Evolutionary conservation across 2,888 invertebrate genomes (phyloP).

Genomic region (Sminthurinus aureus): DNA sequence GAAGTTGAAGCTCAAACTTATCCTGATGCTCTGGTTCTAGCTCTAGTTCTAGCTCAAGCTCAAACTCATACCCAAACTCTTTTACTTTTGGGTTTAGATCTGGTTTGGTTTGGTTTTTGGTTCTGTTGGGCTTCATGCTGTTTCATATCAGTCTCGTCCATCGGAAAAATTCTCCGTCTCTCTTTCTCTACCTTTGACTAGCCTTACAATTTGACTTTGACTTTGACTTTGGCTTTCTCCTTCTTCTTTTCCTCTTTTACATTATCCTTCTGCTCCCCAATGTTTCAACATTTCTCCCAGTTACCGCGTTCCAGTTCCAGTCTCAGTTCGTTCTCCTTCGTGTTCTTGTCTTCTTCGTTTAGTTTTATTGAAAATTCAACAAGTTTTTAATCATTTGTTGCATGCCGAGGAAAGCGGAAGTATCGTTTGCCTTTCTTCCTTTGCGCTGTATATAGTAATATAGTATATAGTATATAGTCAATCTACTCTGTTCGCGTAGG

Average conservation of each 20-base stretch:
- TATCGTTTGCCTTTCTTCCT: too few relatives aligned
- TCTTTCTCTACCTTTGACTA: not conserved
- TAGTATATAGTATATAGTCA: too few relatives aligned
- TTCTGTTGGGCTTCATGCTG: not conserved
- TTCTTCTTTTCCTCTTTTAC: too few relatives aligned
- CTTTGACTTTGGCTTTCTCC: too few relatives aligned
- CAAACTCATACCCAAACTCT: too few relatives aligned
- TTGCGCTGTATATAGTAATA: too few relatives aligned
- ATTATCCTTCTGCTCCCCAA: not conserved
- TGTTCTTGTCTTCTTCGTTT: not conserved
- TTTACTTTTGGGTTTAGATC: not conserved
- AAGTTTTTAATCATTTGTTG: constrained; percentile 50
- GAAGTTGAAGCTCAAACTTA: not conserved
- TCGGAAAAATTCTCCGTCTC: not conserved
- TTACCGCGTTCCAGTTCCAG: constrained; percentile 16
- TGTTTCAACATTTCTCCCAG: not conserved
- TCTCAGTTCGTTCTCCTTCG: not conserved
- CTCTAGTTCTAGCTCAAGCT: not conserved
- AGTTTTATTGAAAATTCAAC: constrained; percentile 42
- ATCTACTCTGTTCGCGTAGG: too few relatives aligned
- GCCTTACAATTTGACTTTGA: too few relatives aligned
- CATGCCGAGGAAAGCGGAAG: constrained; percentile 26
- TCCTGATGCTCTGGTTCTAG: not conserved
- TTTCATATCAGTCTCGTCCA: constrained; percentile 1
- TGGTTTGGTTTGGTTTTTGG: constrained; percentile 1